phyloP scores from a whole-genome alignment of 2,113 vertebrate genomes.

The Anarrhichthys ocellatus region DNA sequence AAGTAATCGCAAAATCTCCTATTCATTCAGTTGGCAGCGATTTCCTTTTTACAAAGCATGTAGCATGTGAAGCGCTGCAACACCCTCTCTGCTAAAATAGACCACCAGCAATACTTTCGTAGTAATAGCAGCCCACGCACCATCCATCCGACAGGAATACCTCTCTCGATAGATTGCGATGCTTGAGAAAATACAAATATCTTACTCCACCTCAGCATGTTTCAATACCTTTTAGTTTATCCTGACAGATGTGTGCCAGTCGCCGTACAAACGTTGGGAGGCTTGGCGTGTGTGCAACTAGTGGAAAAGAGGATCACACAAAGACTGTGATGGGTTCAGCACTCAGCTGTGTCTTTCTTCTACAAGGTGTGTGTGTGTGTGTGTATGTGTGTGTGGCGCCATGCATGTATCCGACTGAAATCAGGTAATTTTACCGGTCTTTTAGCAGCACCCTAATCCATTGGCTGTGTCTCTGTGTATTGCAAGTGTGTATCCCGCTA shows the following conservation, averaged over 20 bases:
- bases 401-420: conserved; percentile 21
- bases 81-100: conserved; percentile 28
- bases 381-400: not conserved
- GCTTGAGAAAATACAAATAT: conserved; percentile 53
- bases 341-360: conserved; percentile 32
- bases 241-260: conserved; percentile 40
- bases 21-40: conserved; percentile 19
- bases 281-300: conserved; percentile 24
- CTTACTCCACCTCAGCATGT: conserved; percentile 17
- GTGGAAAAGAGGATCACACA: conserved; percentile 30
- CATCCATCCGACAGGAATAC: conserved; percentile 36
- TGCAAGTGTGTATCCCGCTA: conserved; percentile 1
- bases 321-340: conserved; percentile 17
- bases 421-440: conserved; percentile 27
- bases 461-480: not conserved
- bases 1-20: conserved; percentile 38
- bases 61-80: conserved; percentile 10
- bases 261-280: conserved; percentile 4
- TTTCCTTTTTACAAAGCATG: not conserved
- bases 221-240: conserved; percentile 27
- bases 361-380: not conserved
- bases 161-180: conserved; percentile 29
- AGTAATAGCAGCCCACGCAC: conserved; percentile 39
- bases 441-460: conserved; percentile 20
- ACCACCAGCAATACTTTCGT: conserved; percentile 23